Base-by-base conservation (phyloP, 2,888 invertebrate species). In the Synanthedon formicaeformis region DNA sequence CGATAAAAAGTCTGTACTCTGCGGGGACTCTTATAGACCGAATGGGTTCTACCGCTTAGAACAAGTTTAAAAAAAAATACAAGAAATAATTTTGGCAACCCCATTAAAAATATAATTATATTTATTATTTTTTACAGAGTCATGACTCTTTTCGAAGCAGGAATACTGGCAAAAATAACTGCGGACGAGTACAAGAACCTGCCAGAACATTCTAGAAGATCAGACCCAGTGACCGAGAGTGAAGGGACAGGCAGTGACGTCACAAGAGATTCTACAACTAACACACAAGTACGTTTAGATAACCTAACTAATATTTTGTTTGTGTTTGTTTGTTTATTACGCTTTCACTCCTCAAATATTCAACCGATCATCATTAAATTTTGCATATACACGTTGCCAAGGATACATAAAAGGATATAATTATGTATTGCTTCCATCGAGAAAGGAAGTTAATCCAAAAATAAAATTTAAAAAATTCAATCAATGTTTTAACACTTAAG, bases 161-260 rank as follows among this genome's bases (percentile, higher is more conserved):
- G 94, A 2, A 93, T 94, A 51, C 75, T 93, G 52, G 90, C 91
- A 0, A 93, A 93, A 80, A 93, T 94, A 88, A 93, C 94, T 0
- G 91, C 91, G 60, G 91, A 91, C 52, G 94, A 94, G 66, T 94
- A 93, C 67, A 92, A 90, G 66, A 91, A 90, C 57, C 86, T 93
- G 59, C 92, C 92, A 56, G 81, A 91, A 70, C 76, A 78, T 34
- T 71, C 86, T 3, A 82, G 83, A 80, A 71, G 86, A 63, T 85
- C 79, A 1, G 78, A 78, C 5, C 81, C 82, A 0, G 86, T 86
- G 1, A 83, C 83, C 0, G 86, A 86, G 58, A 81, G 77, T 16
- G 82, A 81, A n/a, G 71, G 72, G 16, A 78, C 87, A 48, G 75
- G 66, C 14, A 74, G 73, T 52, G 81, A 83, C n/a, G 69, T 75